phyloP scores from a whole-genome alignment of 1,140 invertebrate genomes.

The Neodiprion lecontei region DNA sequence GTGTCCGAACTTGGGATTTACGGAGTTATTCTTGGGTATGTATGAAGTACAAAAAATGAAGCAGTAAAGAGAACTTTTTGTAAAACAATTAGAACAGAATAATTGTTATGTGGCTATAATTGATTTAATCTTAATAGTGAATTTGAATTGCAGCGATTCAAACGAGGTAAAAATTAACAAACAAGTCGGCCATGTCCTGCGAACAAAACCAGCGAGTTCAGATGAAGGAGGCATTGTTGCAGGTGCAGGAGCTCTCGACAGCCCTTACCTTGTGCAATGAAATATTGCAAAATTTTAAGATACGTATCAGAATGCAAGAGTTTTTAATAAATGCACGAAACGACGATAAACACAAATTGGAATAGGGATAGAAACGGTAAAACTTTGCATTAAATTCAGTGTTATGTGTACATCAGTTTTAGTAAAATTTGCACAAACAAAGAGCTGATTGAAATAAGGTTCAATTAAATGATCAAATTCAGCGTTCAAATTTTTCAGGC shows the following conservation, averaged over 20 bases:
- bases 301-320: background rate
- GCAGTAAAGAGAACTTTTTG: no score
- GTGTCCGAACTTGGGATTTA: slow-evolving; percentile 94
- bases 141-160: slow-evolving; percentile 64
- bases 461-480: no score
- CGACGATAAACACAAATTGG: background rate
- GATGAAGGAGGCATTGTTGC: slow-evolving; percentile 93
- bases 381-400: background rate
- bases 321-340: background rate
- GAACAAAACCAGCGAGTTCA: slow-evolving; percentile 83
- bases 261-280: slow-evolving; percentile 68
- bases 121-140: slow-evolving; percentile 9
- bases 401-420: no score
- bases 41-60: background rate
- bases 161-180: slow-evolving; percentile 75
- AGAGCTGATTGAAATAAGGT: background rate
- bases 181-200: slow-evolving; percentile 89
- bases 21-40: slow-evolving; percentile 86
- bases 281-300: background rate
- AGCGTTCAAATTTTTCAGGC: no score
- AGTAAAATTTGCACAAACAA: no score
- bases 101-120: no score
- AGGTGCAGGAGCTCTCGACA: slow-evolving; percentile 87
- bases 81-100: no score
- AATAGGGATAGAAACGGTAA: background rate